These are phyloP conservation scores for Eupithecia centaureata DNA, from an alignment of 2,888 invertebrate species.

Conservation along the genomic window DNA sequence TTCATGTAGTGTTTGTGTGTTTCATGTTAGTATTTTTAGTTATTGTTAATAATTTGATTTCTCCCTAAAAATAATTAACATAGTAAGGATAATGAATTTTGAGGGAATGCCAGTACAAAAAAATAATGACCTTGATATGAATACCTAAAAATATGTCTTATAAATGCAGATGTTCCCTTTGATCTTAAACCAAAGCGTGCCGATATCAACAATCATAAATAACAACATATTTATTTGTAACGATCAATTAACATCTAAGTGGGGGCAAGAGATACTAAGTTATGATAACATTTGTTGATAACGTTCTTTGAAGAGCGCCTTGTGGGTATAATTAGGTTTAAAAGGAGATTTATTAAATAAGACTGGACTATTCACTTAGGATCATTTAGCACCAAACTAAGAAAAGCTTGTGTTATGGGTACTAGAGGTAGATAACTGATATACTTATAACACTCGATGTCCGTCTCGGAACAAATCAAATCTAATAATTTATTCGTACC, in stretches of 20 bases:
- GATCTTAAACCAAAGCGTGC: constrained; percentile 58
- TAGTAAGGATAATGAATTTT: no score
- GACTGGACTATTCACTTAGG: background rate
- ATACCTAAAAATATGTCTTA: constrained; percentile 28
- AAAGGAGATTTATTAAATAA: constrained; percentile 16
- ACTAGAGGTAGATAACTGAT: no score
- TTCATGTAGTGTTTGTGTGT: no score
- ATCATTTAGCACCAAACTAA: no score
- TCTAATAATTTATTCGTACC: no score
- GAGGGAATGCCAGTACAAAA: background rate
- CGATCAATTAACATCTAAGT: constrained; percentile 60
- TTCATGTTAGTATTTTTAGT: no score
- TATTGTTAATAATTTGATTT: no score
- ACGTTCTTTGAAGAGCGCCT: constrained; percentile 38
- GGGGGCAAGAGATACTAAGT: constrained; percentile 49
- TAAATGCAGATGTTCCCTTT: constrained; percentile 42
- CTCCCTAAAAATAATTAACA: no score
- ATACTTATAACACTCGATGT: no score
- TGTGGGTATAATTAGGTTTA: constrained; percentile 26
- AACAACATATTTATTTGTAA: constrained; percentile 66
- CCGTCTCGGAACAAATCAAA: no score
- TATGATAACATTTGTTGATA: constrained; percentile 38
- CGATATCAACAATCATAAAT: constrained; percentile 72
- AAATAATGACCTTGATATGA: background rate
- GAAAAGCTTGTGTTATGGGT: no score